Percentiles rank a stretch among this genome's conserved stretches.
Conservation (phyloP, 2,797 vertebrate species). For the Hemitrygon akajei region DNA sequence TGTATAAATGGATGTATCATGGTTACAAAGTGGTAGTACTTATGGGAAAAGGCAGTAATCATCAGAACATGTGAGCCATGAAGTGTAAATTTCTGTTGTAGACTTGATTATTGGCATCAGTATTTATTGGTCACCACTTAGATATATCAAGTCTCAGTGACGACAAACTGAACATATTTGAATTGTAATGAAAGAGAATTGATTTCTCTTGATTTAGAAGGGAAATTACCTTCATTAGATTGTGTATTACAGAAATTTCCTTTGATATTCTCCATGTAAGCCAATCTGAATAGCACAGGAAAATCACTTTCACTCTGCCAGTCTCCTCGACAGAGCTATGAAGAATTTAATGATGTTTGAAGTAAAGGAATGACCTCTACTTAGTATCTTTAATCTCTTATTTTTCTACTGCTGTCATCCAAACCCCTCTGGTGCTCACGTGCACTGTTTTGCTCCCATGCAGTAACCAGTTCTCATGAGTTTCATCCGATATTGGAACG, state of each 20-base stretch:
- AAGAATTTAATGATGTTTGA: too few species aligned
- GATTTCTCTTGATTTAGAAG: slow-evolving; percentile 14
- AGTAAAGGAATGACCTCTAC: not conserved
- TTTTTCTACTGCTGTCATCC: not conserved
- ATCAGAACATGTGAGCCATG: not conserved
- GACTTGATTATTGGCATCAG: not conserved
- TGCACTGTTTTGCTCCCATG: not conserved
- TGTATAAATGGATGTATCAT: too few species aligned
- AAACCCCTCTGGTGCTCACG: not conserved
- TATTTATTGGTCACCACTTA: not conserved
- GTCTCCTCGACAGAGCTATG: not conserved
- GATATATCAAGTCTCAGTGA: not conserved
- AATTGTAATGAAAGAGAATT: slow-evolving; percentile 21
- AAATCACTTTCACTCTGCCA: not conserved
- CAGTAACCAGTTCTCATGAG: not conserved
- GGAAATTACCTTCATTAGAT: not conserved
- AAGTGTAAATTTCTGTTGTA: not conserved
- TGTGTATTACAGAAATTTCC: not conserved
- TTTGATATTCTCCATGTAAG: not conserved
- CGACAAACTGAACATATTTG: not conserved
- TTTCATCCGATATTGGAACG: not conserved
- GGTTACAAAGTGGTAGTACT: too few species aligned
- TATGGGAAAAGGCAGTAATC: not conserved
- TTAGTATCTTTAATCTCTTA: not conserved
- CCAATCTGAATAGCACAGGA: not conserved